phyloP scores from a whole-genome alignment of 2,888 invertebrate species.

The Drosophila pseudotalamancana region DNA sequence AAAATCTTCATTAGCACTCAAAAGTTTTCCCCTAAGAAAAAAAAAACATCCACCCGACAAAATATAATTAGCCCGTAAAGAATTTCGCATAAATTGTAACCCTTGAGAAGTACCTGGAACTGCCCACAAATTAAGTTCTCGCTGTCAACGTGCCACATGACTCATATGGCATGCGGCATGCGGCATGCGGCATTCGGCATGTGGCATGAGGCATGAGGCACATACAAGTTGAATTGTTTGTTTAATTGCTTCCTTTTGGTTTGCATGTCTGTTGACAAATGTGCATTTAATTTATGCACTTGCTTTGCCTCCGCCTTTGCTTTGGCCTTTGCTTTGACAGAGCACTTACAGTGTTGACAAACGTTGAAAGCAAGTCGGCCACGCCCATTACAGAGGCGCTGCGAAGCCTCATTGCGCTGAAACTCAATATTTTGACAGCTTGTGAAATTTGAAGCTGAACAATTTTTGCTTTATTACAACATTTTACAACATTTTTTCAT shows the following conservation, averaged over 20 bases:
- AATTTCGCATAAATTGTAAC: background rate
- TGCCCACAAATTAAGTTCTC: conserved; percentile 28
- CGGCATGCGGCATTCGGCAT: conserved; percentile 19
- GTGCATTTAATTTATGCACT: conserved; percentile 58
- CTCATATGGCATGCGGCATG: conserved; percentile 22
- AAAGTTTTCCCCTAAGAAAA: background rate
- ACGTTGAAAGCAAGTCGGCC: conserved; percentile 17
- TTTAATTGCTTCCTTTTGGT: conserved; percentile 50
- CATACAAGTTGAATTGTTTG: conserved; percentile 39
- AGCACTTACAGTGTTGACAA: conserved; percentile 11
- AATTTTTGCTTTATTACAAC: conserved; percentile 49
- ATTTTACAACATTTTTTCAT: conserved; percentile 29
- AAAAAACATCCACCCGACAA: background rate
- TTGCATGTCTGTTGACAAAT: conserved; percentile 43
- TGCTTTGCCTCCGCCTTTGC: too few species aligned
- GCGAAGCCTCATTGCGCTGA: conserved; percentile 24
- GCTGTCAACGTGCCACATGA: conserved; percentile 10
- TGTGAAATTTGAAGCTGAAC: conserved; percentile 41
- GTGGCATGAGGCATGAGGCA: conserved; percentile 26
- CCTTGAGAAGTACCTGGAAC: background rate
- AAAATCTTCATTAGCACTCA: background rate
- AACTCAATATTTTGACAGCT: conserved; percentile 60
- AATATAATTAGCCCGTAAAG: background rate
- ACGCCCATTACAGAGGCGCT: background rate
- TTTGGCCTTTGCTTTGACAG: background rate